Evolutionary conservation across 2,113 vertebrate genomes (phyloP), one percentile per base, ranked within the genome.

Genomic region (Barbus barbus): DNA sequence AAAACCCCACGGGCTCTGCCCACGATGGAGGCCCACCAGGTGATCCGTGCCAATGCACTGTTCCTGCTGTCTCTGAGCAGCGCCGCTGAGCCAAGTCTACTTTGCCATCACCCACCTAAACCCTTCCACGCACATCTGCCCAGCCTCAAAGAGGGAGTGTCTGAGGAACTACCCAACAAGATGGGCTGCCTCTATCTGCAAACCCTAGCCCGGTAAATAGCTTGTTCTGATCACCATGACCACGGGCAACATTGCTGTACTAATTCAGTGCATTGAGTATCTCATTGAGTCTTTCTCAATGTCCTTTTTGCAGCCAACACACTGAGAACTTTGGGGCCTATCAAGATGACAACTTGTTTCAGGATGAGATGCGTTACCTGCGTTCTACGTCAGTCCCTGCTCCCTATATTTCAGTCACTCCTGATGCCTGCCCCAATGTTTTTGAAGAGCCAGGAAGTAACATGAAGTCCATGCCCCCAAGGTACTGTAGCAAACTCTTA

Each of bases 401-500:
- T 0, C 98, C 98, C 0, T 99, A 99, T 86, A 99, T 99, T 92
- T 99, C 98, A 0, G 98, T 99, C 85, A 99, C 98, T 69, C 98
- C 98, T 16, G 98, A 99, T 63, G 97, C 98, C 75, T 97, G 97
- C 88, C 98, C 97, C 63, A 99, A 98, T 88, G 98, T 99, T 74
- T 99, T 99, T 89, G 97, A 99, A 91, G 98, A 99, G 84, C 97
- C 97, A 72, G 97, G 98, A 87, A 98, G 95, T 91, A 99, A 99
- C 92, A 98, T 99, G 98, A 99, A 99, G 87, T 99, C 97, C 41
- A 99, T 99, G 98, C 98, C 98, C 41, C 98, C 96, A 75, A 99
- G 98, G 98, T 99, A 91, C 61, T 51, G n/a, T n/a, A 20, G 51
- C 28, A n/a, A 14, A 58, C 16, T 13, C 22, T 38, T 41, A 63